Evolutionary conservation across 2,113 vertebrate genomes (phyloP), one percentile per base, ranked within the genome.

Genomic region (Pitta sordida): DNA sequence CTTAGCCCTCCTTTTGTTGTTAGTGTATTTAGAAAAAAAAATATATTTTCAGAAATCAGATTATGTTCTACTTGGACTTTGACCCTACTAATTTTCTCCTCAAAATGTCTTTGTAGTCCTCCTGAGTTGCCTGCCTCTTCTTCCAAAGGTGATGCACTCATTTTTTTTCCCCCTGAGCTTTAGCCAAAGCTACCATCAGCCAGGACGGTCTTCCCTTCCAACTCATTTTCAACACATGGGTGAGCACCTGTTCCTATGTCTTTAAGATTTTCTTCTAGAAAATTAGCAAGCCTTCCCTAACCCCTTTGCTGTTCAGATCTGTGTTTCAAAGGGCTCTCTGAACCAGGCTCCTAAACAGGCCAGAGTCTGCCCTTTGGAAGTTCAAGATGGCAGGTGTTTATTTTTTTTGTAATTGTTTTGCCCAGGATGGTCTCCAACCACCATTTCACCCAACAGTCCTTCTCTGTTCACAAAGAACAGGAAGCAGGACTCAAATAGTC

Each of bases 341-440:
- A 43, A 0, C 41, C 14, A 64, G 58, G 14, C 15, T 58, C 9
- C 15, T 22, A 37, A 73, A 65, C 26, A 65, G 21, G 27, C 30
- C 32, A 36, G 56, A 43, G 36, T 19, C 51, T 43, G 7, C 12
- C 34, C 58, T 73, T 32, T 41, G 32, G 8, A 64, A 51, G 4
- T 41, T 41, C 26, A 43, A 10, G n/a, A n/a, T n/a, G n/a, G n/a
- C n/a, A n/a, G n/a, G n/a, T n/a, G n/a, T n/a, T n/a, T n/a, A n/a
- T n/a, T n/a, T n/a, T n/a, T 74, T 81, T 63, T 9, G 10, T 5
- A 5, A 30, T 10, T 1, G 10, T 74, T 81, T 26, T 56, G 8
- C 22, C 26, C 18, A 48, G 20, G 26, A 20, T 0, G 0, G 6
- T 10, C 30, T 60, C 21, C 75, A 63, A 26, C 0, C 2, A 10